These are phyloP conservation scores for Holothuria glaberrima DNA, from an alignment of 35 echinoderm and acorn worm genomes.

Conservation along the genomic window DNA sequence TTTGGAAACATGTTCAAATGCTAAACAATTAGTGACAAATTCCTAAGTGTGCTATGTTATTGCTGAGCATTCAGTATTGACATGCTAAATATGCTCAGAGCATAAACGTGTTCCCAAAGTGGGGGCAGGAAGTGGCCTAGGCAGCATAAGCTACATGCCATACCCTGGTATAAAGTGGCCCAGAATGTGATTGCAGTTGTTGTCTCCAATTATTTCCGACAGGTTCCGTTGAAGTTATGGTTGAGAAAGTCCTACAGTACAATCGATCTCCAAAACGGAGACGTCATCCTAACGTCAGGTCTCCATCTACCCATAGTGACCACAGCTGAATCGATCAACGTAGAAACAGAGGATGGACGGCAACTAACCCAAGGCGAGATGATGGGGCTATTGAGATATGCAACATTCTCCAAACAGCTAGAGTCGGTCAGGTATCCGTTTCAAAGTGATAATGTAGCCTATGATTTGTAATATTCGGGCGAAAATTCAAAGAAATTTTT, in stretches of 20 bases:
- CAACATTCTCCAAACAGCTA: constrained; percentile 41
- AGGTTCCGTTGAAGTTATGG: constrained; percentile 39
- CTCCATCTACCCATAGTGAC: constrained; percentile 34
- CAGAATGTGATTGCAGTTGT: constrained; percentile 32
- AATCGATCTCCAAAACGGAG: constrained; percentile 22
- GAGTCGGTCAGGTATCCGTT: constrained; percentile 30
- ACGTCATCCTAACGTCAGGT: constrained; percentile 13
- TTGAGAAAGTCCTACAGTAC: constrained; percentile 16
- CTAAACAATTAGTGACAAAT: background rate
- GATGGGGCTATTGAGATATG: constrained; percentile 36
- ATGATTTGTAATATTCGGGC: constrained; percentile 8
- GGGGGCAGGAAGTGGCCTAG: background rate
- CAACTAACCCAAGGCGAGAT: constrained; percentile 33
- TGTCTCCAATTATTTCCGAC: constrained; percentile 18
- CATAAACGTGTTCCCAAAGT: background rate
- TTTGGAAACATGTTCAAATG: background rate
- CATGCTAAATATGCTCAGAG: constrained; percentile 11
- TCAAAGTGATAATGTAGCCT: constrained; percentile 21
- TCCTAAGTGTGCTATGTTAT: background rate
- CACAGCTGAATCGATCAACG: constrained; percentile 28
- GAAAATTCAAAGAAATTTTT: constrained; percentile 4
- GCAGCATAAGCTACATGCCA: constrained; percentile 8
- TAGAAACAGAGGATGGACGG: constrained; percentile 35
- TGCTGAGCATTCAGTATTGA: constrained; percentile 8
- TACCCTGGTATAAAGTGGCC: background rate